Conservation (phyloP, 2,113 vertebrate genomes). For the Ammodytes marinus region DNA sequence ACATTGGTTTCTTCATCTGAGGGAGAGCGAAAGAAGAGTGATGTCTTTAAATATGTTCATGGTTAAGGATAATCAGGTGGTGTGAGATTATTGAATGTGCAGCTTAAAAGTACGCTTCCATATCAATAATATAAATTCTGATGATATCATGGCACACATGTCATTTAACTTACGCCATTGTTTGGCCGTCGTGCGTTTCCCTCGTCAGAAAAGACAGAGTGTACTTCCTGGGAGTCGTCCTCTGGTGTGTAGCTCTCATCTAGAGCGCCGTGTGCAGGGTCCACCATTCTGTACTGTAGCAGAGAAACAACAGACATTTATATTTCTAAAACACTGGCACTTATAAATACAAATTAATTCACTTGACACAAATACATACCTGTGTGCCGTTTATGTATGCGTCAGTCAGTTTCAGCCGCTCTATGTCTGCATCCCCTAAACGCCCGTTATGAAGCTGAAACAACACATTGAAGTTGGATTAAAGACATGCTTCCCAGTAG, state of each 20-base stretch:
- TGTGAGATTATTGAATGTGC: not conserved
- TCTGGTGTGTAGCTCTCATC: constrained; percentile 93
- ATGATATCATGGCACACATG: not conserved
- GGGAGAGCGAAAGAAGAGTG: not conserved
- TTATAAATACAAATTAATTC: not conserved
- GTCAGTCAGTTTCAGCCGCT: constrained; percentile 92
- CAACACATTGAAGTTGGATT: constrained; percentile 5
- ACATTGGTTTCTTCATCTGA: constrained; percentile 94
- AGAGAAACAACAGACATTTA: constrained; percentile 18
- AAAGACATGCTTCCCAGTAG: constrained; percentile 5
- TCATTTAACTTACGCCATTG: constrained; percentile 85
- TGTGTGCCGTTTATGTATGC: constrained; percentile 94
- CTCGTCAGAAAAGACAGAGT: constrained; percentile 93
- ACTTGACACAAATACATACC: constrained; percentile 75
- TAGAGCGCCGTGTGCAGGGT: constrained; percentile 91
- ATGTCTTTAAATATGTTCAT: not conserved
- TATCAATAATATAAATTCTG: not conserved
- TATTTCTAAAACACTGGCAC: not conserved
- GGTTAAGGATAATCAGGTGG: not conserved
- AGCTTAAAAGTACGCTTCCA: not conserved
- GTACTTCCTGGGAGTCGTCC: constrained; percentile 91
- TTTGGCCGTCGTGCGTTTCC: constrained; percentile 90
- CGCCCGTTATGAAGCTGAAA: constrained; percentile 89
- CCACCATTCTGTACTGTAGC: constrained; percentile 90
- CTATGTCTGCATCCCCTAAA: constrained; percentile 94